phyloP scores from a whole-genome alignment of 2,888 invertebrate species.

The Hydropsyche betteni region DNA sequence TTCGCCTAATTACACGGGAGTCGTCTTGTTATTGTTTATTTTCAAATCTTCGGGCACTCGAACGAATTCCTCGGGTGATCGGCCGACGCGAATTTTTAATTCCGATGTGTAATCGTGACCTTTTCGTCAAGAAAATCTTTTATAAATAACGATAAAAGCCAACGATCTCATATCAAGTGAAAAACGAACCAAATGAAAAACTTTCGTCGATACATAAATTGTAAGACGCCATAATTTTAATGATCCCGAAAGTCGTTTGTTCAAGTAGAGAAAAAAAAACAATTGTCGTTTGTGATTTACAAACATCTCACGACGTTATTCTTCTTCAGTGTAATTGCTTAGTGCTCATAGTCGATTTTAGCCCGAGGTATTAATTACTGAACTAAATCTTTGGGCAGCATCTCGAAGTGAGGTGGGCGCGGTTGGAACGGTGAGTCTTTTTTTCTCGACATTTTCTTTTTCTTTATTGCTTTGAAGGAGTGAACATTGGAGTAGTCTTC shows the following conservation, averaged over 20 bases:
- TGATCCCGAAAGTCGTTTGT: no score
- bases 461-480: background rate
- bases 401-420: constrained; percentile 45
- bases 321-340: constrained; percentile 36
- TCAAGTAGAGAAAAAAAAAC: background rate
- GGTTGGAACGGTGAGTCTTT: background rate
- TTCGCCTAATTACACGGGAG: constrained; percentile 39
- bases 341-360: constrained; percentile 46
- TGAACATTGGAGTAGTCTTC: constrained; percentile 12
- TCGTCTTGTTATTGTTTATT: constrained; percentile 39
- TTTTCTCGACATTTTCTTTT: background rate
- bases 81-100: background rate
- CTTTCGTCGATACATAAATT: background rate
- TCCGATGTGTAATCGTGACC: no score
- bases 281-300: constrained; percentile 26
- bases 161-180: no score
- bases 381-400: constrained; percentile 49
- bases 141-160: background rate
- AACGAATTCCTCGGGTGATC: constrained; percentile 1
- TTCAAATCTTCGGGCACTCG: constrained; percentile 7
- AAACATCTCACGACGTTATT: constrained; percentile 29
- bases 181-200: no score
- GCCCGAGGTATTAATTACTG: constrained; percentile 51
- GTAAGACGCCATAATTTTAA: background rate
- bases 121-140: background rate